A percentile compares a stretch with the other conserved stretches of the same genome.
phyloP scores from a whole-genome alignment of 1,140 invertebrate species.

The Papilio polytes region DNA sequence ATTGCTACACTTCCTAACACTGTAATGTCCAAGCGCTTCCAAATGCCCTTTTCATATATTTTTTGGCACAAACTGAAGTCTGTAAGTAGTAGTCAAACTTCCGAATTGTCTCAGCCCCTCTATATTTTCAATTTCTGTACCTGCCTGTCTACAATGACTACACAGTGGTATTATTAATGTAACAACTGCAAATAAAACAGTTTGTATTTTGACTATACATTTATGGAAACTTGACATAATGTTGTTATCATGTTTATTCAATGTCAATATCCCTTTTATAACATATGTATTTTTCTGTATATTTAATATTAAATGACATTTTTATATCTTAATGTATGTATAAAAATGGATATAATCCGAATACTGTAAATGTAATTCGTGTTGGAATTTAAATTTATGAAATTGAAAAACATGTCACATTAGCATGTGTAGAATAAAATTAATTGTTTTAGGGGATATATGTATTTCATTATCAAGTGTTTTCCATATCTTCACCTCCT shows the following conservation, averaged over 20 bases:
- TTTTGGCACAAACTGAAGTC: neutral
- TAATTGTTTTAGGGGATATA: constrained; percentile 15
- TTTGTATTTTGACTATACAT: neutral
- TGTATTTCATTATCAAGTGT: neutral
- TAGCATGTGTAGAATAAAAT: constrained; percentile 2
- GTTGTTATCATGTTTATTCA: neutral
- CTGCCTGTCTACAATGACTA: neutral
- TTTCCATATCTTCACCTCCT: neutral
- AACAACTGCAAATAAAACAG: neutral
- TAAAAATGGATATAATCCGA: constrained; percentile 21
- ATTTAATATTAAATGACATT: constrained; percentile 7
- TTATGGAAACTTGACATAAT: neutral
- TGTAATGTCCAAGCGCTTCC: neutral
- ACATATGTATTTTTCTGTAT: neutral
- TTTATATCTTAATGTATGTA: constrained; percentile 12
- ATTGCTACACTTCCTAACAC: neutral
- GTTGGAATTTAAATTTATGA: constrained; percentile 1
- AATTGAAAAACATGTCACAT: neutral
- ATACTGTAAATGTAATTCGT: neutral
- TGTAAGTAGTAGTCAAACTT: neutral
- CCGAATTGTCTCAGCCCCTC: neutral
- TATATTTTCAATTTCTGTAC: neutral
- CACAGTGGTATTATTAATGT: neutral
- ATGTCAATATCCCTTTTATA: neutral
- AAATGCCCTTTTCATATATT: neutral